Conservation (phyloP, 2,888 invertebrate species). For the Pediacus dermestoides region DNA sequence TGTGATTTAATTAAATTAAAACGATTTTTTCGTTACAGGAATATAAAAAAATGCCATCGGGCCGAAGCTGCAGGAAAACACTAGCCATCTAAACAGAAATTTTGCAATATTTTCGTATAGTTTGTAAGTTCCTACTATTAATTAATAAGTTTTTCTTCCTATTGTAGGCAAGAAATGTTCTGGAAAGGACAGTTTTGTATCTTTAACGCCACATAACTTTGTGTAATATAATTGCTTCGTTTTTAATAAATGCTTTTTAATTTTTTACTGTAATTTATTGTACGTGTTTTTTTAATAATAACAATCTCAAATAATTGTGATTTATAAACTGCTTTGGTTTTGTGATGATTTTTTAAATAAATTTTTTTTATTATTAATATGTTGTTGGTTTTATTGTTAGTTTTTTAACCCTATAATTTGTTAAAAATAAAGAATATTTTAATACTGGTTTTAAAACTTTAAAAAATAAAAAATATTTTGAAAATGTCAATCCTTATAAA, state of each 20-base stretch:
- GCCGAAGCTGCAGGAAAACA: conserved; percentile 32
- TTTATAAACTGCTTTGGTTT: conserved; percentile 45
- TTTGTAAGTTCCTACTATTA: conserved; percentile 39
- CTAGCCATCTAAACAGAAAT: conserved; percentile 14
- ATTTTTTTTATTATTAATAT: no score
- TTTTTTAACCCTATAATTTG: no score
- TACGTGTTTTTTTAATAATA: conserved; percentile 28
- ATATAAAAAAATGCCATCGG: conserved; percentile 42
- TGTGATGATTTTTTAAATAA: conserved; percentile 38
- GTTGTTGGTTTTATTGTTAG: no score
- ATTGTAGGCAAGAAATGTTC: no score
- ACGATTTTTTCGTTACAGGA: conserved; percentile 35
- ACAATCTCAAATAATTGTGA: conserved; percentile 45
- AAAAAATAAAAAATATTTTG: no score
- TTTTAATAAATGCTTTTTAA: no score
- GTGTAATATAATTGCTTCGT: no score
- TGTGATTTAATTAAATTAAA: conserved; percentile 2
- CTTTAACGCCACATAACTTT: conserved; percentile 21
- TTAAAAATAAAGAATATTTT: no score
- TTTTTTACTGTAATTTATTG: conserved; percentile 41
- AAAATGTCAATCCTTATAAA: no score
- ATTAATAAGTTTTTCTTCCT: no score
- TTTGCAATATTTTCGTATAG: conserved; percentile 30
- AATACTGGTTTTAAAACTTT: no score
- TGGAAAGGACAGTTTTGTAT: no score